Evolutionary conservation across 1,140 invertebrate genomes (phyloP), one percentile per base, ranked within the genome.

Genomic region (Neodiprion fabricii): DNA sequence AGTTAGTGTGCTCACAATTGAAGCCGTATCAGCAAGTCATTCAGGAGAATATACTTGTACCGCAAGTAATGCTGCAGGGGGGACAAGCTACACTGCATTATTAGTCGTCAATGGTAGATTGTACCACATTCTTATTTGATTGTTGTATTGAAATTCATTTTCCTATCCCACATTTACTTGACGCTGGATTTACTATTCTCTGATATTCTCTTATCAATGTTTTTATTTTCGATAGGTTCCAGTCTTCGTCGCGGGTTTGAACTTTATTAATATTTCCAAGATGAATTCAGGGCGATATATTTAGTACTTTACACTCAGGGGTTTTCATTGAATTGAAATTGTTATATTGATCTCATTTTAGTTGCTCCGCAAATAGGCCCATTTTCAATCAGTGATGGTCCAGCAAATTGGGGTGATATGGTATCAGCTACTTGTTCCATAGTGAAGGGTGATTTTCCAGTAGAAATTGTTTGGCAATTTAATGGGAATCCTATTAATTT

Each of bases 391-490:
- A 94, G 93, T 79, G 93, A 95, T 72, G 93, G 93, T 78, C 92
- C 93, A 70, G 91, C 94, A n/a, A 94, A 95, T 86, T 93, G 92
- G 82, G 95, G 94, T 77, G 94, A 95, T 83, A 91, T 93, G 67
- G 92, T 94, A 70, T 94, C 94, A 65, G 90, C 94, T 48, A 92
- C 91, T 77, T 96, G 95, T 87, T 90, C 93, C 12, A 92, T 96
- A 67, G 91, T 93, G 71, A 94, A 93, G 82, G 95, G 95, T 49
- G 95, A 95, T 85, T 87, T 92, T 77, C 94, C 94, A 7, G 90
- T 95, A 70, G 90, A 92, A 76, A 94, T 96, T 76, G 89, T 91
- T 74, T 96, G 95, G 95, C 89, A 91, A 76, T 94, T 95, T 82
- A 93, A 96, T 85, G 93, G 91, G 71, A 90, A 91, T 77, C 88